phyloP scores from a whole-genome alignment of 2,888 invertebrate species.

The Marronus borbonicus region DNA sequence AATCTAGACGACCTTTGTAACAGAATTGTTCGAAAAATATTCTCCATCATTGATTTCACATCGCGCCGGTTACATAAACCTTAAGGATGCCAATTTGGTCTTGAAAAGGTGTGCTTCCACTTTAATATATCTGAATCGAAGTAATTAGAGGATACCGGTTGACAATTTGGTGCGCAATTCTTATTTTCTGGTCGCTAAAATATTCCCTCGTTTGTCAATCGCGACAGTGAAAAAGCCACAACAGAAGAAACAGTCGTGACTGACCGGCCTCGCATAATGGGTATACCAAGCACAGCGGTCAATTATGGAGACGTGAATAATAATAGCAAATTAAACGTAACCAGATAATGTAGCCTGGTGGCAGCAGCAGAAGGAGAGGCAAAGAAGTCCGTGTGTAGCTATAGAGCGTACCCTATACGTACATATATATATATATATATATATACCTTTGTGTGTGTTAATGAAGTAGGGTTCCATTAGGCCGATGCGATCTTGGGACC shows the following conservation, averaged over 20 bases:
- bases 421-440: constrained; percentile 21
- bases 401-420: constrained; percentile 34
- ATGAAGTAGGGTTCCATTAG: constrained; percentile 63
- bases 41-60: no score
- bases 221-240: constrained; percentile 44
- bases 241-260: constrained; percentile 58
- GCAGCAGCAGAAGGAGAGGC: constrained; percentile 47
- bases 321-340: constrained; percentile 63
- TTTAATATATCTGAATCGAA: background rate
- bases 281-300: constrained; percentile 58
- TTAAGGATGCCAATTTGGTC: no score
- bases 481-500: constrained; percentile 60
- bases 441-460: constrained; percentile 57
- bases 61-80: no score
- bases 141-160: constrained; percentile 28
- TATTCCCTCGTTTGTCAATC: constrained; percentile 44
- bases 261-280: constrained; percentile 59
- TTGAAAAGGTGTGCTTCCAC: no score
- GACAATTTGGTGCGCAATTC: constrained; percentile 41
- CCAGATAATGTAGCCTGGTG: constrained; percentile 58
- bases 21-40: background rate
- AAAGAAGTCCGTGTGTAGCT: constrained; percentile 26
- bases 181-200: constrained; percentile 26
- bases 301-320: constrained; percentile 63
- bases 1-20: no score